phyloP scores from a whole-genome alignment of 1,140 invertebrate genomes.

The Orius laevigatus region DNA sequence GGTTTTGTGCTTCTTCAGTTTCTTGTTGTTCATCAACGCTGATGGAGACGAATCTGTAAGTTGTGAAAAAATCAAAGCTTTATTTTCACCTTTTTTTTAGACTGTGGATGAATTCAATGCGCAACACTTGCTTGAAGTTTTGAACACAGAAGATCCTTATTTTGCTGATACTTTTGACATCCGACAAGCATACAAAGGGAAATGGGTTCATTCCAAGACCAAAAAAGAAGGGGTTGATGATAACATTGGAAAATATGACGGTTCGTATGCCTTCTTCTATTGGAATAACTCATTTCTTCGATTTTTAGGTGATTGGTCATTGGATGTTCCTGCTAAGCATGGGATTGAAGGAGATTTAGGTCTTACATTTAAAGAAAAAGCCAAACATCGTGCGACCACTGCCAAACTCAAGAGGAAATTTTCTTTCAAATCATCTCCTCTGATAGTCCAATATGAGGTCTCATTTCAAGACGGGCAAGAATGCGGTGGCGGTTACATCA shows the following conservation, averaged over 20 bases:
- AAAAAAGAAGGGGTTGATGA: constrained; percentile 88
- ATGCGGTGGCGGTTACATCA: constrained; percentile 96
- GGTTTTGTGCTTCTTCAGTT: too few relatives aligned
- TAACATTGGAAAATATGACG: constrained; percentile 89
- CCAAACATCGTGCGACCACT: constrained; percentile 90
- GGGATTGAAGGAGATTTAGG: constrained; percentile 71
- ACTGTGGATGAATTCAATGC: not conserved
- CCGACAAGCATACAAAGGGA: constrained; percentile 27
- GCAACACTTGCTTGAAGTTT: not conserved
- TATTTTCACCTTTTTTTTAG: not conserved
- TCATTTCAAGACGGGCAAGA: constrained; percentile 85
- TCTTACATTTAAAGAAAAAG: constrained; percentile 83
- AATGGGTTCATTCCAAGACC: constrained; percentile 78
- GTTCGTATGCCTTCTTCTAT: constrained; percentile 31
- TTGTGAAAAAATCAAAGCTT: not conserved
- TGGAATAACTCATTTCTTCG: not conserved
- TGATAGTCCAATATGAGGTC: constrained; percentile 92
- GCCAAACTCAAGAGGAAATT: constrained; percentile 66
- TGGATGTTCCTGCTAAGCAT: constrained; percentile 63
- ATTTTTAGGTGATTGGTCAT: constrained; percentile 44
- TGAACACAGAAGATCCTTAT: too few relatives aligned
- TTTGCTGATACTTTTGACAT: too few relatives aligned
- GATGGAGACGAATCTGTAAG: too few relatives aligned
- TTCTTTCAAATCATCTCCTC: constrained; percentile 67
- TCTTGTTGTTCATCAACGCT: too few relatives aligned